These are phyloP conservation scores for Phyto melanocephala DNA, from an alignment of 2,888 invertebrate species.

Conservation along the genomic window DNA sequence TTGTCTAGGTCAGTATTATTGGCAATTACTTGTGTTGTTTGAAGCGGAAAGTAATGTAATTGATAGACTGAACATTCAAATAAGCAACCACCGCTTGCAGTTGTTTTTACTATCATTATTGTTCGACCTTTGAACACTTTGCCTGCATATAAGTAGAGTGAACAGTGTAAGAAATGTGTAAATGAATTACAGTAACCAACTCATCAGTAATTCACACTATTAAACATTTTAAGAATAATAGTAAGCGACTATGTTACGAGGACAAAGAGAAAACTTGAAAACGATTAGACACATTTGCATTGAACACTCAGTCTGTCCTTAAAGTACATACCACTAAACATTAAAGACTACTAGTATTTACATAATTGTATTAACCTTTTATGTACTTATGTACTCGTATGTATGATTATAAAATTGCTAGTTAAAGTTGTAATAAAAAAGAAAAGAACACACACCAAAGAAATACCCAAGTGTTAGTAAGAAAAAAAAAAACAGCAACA, in stretches of 20 bases:
- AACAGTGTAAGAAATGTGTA: constrained; percentile 3
- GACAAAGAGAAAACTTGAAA: not conserved
- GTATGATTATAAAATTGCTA: constrained; percentile 17
- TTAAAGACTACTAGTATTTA: too few relatives aligned
- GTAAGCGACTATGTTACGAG: not conserved
- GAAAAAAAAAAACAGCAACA: not conserved
- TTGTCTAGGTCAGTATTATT: constrained; percentile 54
- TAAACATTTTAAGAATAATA: constrained; percentile 24
- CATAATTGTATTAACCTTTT: too few relatives aligned
- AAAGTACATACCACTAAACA: too few relatives aligned
- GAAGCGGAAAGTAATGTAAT: not conserved
- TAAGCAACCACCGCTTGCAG: not conserved
- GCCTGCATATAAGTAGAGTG: not conserved
- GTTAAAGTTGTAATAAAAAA: too few relatives aligned
- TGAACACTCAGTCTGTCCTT: too few relatives aligned
- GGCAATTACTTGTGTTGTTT: constrained; percentile 22
- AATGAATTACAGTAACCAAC: constrained; percentile 45
- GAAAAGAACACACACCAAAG: not conserved
- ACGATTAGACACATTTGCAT: too few relatives aligned
- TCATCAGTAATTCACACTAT: constrained; percentile 28
- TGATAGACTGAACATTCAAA: not conserved
- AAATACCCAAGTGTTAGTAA: not conserved
- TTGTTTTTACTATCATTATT: not conserved
- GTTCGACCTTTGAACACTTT: constrained; percentile 19
- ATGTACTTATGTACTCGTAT: too few relatives aligned